These are phyloP conservation scores for Centropus bengalensis DNA, from an alignment of 2,113 vertebrate genomes.

Conservation along the genomic window DNA sequence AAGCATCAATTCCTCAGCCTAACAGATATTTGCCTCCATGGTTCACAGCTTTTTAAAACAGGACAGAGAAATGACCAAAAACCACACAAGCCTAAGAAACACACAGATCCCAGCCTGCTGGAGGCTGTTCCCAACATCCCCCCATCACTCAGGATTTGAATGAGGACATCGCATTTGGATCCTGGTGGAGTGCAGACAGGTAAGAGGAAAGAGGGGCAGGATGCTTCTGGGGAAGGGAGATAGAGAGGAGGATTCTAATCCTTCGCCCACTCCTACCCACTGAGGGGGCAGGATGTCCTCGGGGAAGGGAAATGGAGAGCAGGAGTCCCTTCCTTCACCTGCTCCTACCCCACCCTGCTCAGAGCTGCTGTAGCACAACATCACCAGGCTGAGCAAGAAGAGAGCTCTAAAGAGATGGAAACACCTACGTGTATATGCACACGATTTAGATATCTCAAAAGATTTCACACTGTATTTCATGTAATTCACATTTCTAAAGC, in stretches of 20 bases:
- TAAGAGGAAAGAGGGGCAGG: neutral
- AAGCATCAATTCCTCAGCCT: neutral
- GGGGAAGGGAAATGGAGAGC: neutral
- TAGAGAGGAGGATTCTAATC: fast-evolving
- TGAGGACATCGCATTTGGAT: fast-evolving
- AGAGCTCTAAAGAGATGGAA: neutral
- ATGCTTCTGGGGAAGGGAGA: neutral
- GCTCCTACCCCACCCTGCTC: neutral
- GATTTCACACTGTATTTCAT: constrained; percentile 9
- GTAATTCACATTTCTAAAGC: constrained; percentile 12
- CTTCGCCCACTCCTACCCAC: neutral
- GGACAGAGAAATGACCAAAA: neutral
- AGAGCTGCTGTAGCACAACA: neutral
- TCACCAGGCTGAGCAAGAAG: neutral
- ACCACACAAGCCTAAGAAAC: neutral
- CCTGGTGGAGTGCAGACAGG: fast-evolving
- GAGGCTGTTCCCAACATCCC: neutral
- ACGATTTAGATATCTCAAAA: constrained; percentile 6
- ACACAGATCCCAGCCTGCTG: neutral
- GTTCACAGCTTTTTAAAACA: neutral
- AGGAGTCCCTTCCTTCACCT: fast-evolving
- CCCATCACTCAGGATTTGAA: neutral
- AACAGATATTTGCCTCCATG: fast-evolving
- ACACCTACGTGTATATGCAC: neutral
- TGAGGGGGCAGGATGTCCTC: neutral